Conservation (phyloP, 2,113 vertebrate species). For the Anguilla japonica region DNA sequence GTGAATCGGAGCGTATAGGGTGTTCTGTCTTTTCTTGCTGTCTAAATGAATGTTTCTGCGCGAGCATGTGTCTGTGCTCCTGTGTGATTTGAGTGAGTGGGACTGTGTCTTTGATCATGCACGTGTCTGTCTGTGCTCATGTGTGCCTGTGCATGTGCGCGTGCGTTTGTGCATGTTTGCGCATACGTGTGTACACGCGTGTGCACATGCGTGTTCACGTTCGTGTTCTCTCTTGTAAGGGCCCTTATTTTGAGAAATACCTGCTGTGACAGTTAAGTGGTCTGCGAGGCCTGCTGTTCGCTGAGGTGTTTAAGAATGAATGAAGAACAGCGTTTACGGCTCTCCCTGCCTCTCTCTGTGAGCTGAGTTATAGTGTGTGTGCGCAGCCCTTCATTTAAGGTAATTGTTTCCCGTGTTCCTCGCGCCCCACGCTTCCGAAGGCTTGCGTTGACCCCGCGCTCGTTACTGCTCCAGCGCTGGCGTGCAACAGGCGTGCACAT, state of each 20-base stretch:
- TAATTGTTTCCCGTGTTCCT: background rate
- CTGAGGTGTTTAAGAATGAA: constrained; percentile 27
- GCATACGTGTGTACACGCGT: background rate
- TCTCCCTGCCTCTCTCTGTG: background rate
- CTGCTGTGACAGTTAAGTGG: constrained; percentile 2
- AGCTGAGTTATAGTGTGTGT: constrained; percentile 3
- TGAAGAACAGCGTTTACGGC: background rate
- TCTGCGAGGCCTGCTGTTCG: constrained; percentile 27
- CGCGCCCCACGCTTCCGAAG: background rate
- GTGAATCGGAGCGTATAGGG: no score
- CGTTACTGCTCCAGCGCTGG: background rate
- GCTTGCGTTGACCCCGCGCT: background rate
- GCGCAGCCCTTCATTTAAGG: background rate
- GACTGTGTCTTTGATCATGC: no score
- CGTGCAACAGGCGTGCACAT: background rate
- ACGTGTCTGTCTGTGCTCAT: no score
- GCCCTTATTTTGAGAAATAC: constrained; percentile 27
- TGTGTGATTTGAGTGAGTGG: no score
- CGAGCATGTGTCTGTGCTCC: no score
- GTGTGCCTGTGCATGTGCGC: background rate
- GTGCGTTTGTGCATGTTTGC: background rate
- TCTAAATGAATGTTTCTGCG: no score
- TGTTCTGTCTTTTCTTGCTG: no score
- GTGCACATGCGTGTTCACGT: background rate
- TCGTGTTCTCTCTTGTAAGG: background rate